These are phyloP conservation scores for Chaunax sp. DNA, from an alignment of 2,797 vertebrate species.

Conservation along the genomic window DNA sequence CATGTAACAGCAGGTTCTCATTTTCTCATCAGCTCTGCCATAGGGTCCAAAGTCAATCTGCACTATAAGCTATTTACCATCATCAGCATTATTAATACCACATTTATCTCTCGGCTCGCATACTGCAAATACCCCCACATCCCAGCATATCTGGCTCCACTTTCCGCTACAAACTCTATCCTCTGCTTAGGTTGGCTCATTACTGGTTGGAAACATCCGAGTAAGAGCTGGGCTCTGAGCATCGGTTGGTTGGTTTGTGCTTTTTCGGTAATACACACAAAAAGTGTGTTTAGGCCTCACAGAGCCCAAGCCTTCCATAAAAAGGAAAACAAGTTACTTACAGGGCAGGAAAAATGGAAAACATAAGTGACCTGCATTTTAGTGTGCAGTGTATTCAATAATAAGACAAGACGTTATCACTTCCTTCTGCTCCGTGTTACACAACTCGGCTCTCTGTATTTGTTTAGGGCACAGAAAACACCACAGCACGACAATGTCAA, in stretches of 20 bases:
- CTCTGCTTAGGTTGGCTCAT: slow-evolving; percentile 32
- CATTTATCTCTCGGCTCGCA: slow-evolving; percentile 67
- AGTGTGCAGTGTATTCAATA: not conserved
- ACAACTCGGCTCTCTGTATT: slow-evolving; percentile 1
- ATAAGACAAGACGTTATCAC: not conserved
- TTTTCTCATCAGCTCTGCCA: slow-evolving; percentile 41
- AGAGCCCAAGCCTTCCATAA: not conserved
- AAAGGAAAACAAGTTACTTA: not conserved
- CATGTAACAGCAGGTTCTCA: slow-evolving; percentile 53
- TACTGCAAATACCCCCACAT: slow-evolving; percentile 66
- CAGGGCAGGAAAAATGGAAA: not conserved
- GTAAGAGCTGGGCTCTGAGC: slow-evolving; percentile 2
- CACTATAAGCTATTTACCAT: slow-evolving; percentile 65
- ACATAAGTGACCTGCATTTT: slow-evolving; percentile 2
- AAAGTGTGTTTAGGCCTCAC: not conserved
- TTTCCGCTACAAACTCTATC: slow-evolving; percentile 29
- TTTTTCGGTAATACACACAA: not conserved
- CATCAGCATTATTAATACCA: slow-evolving; percentile 71
- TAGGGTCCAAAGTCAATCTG: slow-evolving; percentile 64
- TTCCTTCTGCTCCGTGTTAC: not conserved
- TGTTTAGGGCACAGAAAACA: not conserved
- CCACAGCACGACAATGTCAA: not conserved
- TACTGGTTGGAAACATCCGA: slow-evolving; percentile 37
- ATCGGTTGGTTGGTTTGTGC: slow-evolving; percentile 15
- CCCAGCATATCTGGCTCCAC: slow-evolving; percentile 47